Conservation (phyloP, 2,888 invertebrate genomes). For the Teinopalpus imperialis region DNA sequence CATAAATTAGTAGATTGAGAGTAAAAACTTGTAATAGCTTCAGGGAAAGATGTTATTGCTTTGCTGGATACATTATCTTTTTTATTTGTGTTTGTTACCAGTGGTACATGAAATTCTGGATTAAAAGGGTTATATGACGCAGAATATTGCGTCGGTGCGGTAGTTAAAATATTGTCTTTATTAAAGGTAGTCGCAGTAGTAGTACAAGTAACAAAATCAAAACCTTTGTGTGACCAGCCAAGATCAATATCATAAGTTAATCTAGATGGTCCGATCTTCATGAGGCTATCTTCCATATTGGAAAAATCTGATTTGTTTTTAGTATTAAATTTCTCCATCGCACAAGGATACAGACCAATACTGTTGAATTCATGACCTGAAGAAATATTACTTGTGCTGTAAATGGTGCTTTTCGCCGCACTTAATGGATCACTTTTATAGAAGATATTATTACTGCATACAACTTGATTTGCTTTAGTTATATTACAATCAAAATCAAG, state of each 20-base stretch:
- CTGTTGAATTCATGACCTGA: constrained; percentile 71
- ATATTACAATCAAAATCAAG: constrained; percentile 70
- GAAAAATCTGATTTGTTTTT: constrained; percentile 68
- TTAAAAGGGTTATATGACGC: constrained; percentile 73
- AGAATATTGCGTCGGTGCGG: constrained; percentile 56
- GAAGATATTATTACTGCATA: constrained; percentile 60
- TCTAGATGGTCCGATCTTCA: constrained; percentile 73
- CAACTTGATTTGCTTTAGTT: constrained; percentile 58
- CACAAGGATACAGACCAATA: constrained; percentile 71
- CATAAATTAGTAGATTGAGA: constrained; percentile 69
- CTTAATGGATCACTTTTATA: constrained; percentile 71
- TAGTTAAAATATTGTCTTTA: constrained; percentile 66
- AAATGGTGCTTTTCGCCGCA: constrained; percentile 65
- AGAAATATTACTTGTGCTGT: constrained; percentile 71
- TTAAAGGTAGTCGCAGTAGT: constrained; percentile 57
- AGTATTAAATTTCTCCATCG: constrained; percentile 70
- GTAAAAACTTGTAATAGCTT: constrained; percentile 69
- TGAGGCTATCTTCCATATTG: constrained; percentile 70
- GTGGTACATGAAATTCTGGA: constrained; percentile 71
- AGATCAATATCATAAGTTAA: constrained; percentile 75
- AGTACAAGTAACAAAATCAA: constrained; percentile 70
- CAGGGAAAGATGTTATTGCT: constrained; percentile 57
- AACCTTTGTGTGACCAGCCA: constrained; percentile 75
- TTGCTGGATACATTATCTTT: constrained; percentile 57
- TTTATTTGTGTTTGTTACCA: constrained; percentile 59